Base-by-base conservation (phyloP, 1,140 invertebrate species). In the Musca vetustissima region DNA sequence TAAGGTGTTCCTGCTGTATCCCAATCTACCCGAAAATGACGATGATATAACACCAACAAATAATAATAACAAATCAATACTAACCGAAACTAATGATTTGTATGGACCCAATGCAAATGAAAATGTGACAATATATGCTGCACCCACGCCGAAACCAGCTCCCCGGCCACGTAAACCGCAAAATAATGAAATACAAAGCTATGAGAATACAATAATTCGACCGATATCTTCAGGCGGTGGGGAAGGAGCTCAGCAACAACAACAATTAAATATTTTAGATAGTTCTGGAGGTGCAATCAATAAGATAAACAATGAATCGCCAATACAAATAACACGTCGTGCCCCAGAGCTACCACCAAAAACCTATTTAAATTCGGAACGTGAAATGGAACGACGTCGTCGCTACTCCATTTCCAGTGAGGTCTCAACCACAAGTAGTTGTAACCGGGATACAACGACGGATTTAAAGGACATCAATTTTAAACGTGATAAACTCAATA, bases 51-150 rank as follows among this genome's bases (percentile, higher is more conserved):
- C 61, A 67, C 17, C 32, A 19, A 8, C 57, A 7, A 36, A n/a
- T 17, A 36, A 57, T 4, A 71, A 77, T n/a, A 69, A 52, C 66
- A 81, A 81, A 61, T 70, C 75, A 13, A 67, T 71, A 49, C 48
- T 69, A 55, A 73, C 66, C 17, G 73, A 77, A 22, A 69, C 67
- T 4, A 76, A 72, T 47, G 69, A 76, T 32, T 21, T 71, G 13
- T 79, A 81, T 53, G 75, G 76, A 0, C 75, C 79, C 0, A 72
- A 81, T 72, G 76, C 75, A 14, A 81, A 81, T 70, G 76, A 79
- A 72, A 75, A 73, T 72, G 75, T 79, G 7, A 7, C 53, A 24
- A 17, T 59, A 11, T 52, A 66, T 36, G n/a, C 52, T 50, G 70
- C 78, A 9, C 68, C 64, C 2, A 73, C 36, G 13, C 78, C 78